These are phyloP conservation scores for Epirrhoe alternata DNA, from an alignment of 2,888 invertebrate genomes.

Conservation along the genomic window DNA sequence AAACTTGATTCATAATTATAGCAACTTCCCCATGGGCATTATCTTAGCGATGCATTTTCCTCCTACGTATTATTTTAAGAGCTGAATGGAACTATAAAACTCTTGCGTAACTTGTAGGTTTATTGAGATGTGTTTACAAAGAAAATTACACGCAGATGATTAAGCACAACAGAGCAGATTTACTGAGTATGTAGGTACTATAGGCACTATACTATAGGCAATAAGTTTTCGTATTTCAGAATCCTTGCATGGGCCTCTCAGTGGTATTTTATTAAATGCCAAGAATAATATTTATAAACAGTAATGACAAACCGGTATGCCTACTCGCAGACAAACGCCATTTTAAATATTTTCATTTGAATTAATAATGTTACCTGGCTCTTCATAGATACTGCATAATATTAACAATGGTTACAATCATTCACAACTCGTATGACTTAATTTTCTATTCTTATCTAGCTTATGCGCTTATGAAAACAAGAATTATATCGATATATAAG, in stretches of 20 bases:
- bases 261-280: not conserved
- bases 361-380: not conserved
- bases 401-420: not conserved
- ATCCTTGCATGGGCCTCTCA: conserved; percentile 3
- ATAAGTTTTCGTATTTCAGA: conserved; percentile 2
- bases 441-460: not conserved
- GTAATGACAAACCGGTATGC: conserved; percentile 5
- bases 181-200: not conserved
- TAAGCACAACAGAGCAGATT: conserved; percentile 9
- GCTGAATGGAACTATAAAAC: conserved; percentile 14
- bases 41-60: conserved; percentile 17
- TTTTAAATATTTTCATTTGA: not conserved
- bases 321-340: conserved; percentile 3
- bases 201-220: no score
- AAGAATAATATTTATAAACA: conserved; percentile 1
- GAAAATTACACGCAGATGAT: conserved; percentile 20
- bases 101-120: conserved; percentile 14
- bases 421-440: not conserved
- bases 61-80: conserved; percentile 10
- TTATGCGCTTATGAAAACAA: not conserved
- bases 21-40: conserved; percentile 24
- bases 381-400: conserved; percentile 1
- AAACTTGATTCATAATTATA: conserved; percentile 6
- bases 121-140: conserved; percentile 13
- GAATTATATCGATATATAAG: not conserved